Conservation (phyloP, 1,140 invertebrate genomes). For the Drosophila jambulina region DNA sequence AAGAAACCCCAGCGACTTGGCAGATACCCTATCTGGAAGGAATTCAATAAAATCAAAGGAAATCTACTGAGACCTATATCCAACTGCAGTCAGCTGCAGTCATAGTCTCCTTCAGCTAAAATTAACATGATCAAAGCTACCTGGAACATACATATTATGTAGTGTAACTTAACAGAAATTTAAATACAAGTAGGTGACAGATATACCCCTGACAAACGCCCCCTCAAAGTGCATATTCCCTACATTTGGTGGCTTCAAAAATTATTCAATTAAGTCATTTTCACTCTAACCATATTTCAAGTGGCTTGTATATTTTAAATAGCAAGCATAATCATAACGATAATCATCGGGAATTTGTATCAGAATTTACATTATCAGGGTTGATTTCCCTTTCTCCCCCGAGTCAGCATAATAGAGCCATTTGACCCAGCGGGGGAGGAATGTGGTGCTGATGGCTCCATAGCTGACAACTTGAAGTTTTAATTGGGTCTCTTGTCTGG, state of each 20-base stretch:
- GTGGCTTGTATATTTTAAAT: slow-evolving; percentile 54
- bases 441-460: slow-evolving; percentile 57
- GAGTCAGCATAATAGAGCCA: slow-evolving; percentile 63
- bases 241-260: background rate
- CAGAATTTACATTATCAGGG: slow-evolving; percentile 35
- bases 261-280: slow-evolving; percentile 54
- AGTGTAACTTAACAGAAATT: background rate
- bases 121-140: background rate
- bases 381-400: slow-evolving; percentile 13
- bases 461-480: slow-evolving; percentile 66
- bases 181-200: background rate
- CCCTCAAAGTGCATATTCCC: slow-evolving; percentile 1
- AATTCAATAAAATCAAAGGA: background rate
- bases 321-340: slow-evolving; percentile 50
- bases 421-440: slow-evolving; percentile 59
- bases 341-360: slow-evolving; percentile 43
- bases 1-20: background rate
- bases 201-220: background rate
- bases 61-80: background rate
- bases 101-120: background rate
- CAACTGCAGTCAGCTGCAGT: background rate
- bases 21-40: slow-evolving; percentile 19
- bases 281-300: slow-evolving; percentile 14
- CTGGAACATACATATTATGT: background rate
- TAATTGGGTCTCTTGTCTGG: slow-evolving; percentile 54